Conservation (phyloP, 2,113 vertebrate genomes). For the Carassius carassius region DNA sequence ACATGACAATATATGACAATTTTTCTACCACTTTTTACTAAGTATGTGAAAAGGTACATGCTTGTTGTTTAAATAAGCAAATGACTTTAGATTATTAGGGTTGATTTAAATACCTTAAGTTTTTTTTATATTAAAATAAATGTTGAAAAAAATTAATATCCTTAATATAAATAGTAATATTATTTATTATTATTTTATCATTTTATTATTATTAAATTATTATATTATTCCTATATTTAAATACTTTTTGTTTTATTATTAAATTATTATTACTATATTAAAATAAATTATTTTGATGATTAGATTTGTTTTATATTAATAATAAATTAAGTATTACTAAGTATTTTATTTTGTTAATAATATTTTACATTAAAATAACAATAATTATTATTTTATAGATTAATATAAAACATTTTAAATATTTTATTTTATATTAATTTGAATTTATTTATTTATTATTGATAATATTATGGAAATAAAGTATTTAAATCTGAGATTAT, state of each 20-base stretch:
- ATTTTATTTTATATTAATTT: not conserved
- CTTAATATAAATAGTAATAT: too few species aligned
- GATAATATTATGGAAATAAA: not conserved
- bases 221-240: too few species aligned
- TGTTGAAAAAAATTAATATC: too few species aligned
- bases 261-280: not conserved
- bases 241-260: not conserved
- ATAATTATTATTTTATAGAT: not conserved
- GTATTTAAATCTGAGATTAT: not conserved
- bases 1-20: not conserved
- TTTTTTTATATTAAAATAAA: too few species aligned
- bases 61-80: not conserved
- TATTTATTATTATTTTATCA: not conserved
- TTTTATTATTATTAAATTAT: too few species aligned
- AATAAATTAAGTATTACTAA: too few species aligned
- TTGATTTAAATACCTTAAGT: not conserved
- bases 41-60: not conserved
- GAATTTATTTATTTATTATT: not conserved
- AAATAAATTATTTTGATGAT: not conserved
- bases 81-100: not conserved
- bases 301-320: not conserved
- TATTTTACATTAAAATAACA: not conserved
- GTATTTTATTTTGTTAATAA: not conserved
- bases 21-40: not conserved
- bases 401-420: not conserved